phyloP scores from a whole-genome alignment of 2,797 vertebrate species.

The Pipistrellus pygmaeus region DNA sequence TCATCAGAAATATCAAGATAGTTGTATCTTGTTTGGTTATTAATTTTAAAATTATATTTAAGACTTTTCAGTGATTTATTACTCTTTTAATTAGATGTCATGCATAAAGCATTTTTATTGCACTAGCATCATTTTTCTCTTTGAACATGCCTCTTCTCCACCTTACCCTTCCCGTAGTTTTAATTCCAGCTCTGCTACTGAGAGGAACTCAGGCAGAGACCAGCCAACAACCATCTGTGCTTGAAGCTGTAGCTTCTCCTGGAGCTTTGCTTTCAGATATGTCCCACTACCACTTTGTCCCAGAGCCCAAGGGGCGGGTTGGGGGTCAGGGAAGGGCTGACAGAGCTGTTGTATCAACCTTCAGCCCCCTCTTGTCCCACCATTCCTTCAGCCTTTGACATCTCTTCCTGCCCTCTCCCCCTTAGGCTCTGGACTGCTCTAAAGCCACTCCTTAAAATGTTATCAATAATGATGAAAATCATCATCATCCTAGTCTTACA shows the following conservation, averaged over 20 bases:
- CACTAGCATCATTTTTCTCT: background rate
- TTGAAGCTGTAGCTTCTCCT: background rate
- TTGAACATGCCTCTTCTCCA: slow-evolving; percentile 2
- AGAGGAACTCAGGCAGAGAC: background rate
- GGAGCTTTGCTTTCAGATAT: background rate
- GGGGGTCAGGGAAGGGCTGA: background rate
- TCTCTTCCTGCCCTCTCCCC: background rate
- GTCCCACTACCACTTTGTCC: background rate
- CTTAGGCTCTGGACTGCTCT: background rate
- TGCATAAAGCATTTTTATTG: slow-evolving; percentile 23
- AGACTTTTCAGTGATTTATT: slow-evolving; percentile 35
- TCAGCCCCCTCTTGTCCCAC: background rate
- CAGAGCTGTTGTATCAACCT: background rate
- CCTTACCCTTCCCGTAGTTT: background rate
- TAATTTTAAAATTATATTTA: slow-evolving; percentile 64
- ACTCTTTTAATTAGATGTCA: slow-evolving; percentile 55
- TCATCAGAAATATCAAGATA: slow-evolving; percentile 57
- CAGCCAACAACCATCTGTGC: background rate
- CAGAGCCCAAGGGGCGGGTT: background rate
- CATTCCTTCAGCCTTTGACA: fast-evolving
- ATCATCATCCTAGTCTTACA: background rate
- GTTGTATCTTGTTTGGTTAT: slow-evolving; percentile 50
- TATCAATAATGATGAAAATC: background rate
- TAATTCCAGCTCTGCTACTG: background rate
- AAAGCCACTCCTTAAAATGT: slow-evolving; percentile 5